phyloP scores from a whole-genome alignment of 2,888 invertebrate species.

The Ptilodon capucinus region DNA sequence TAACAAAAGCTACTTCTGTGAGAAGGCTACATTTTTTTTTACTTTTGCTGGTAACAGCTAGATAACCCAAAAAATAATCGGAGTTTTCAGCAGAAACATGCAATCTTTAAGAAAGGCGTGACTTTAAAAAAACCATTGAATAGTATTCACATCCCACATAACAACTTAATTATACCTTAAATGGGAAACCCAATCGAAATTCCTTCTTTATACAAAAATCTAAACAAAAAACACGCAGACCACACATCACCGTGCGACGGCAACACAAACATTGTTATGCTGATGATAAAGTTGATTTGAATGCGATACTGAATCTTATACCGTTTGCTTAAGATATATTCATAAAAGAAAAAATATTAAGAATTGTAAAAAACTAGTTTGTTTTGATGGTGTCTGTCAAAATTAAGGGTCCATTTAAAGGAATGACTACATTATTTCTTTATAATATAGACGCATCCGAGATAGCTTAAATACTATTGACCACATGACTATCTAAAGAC shows the following conservation, averaged over 20 bases:
- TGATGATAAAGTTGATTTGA: neutral
- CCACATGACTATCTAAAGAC: neutral
- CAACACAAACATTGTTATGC: conserved; percentile 6
- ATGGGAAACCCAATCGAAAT: conserved; percentile 30
- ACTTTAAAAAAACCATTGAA: neutral
- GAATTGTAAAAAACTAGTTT: neutral
- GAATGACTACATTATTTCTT: conserved; percentile 55
- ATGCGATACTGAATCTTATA: conserved; percentile 4
- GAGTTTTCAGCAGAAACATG: neutral
- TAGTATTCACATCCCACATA: neutral
- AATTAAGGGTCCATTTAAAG: conserved; percentile 49
- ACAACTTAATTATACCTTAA: conserved; percentile 28
- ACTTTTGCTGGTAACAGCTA: no score
- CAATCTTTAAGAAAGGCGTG: neutral
- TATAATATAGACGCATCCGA: conserved; percentile 27
- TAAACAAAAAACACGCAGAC: conserved; percentile 32
- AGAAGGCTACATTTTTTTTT: no score
- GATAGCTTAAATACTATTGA: conserved; percentile 10
- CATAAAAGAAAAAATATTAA: neutral
- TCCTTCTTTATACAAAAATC: conserved; percentile 17
- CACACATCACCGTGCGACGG: conserved; percentile 28
- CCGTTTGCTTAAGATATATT: neutral
- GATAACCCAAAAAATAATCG: no score
- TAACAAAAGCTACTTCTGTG: no score
- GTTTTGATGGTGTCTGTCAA: conserved; percentile 40